Evolutionary conservation across 1,140 invertebrate species (phyloP).

Genomic region (Thaumetopoea pityocampa): DNA sequence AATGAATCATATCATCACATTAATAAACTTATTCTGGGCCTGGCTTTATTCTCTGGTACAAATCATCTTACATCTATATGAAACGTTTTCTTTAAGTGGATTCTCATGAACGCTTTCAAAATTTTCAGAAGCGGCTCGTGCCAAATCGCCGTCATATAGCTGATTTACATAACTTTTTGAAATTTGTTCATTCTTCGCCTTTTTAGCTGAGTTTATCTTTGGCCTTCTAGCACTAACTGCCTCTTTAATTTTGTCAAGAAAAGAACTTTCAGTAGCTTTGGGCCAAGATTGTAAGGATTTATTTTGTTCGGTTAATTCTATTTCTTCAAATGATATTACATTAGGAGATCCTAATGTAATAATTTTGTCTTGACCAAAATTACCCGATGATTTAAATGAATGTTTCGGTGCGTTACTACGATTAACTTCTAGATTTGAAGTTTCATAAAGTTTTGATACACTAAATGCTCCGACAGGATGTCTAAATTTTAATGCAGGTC

Average conservation of each 20-base stretch:
- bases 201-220: constrained; percentile 8
- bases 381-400: too few relatives aligned
- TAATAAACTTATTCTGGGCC: too few relatives aligned
- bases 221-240: constrained; percentile 20
- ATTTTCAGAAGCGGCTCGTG: constrained; percentile 32
- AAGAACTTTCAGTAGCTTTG: constrained; percentile 18
- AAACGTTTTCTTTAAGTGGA: constrained; percentile 42
- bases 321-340: background rate
- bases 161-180: background rate
- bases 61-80: constrained; percentile 55
- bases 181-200: constrained; percentile 2
- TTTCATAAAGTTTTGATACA: too few relatives aligned
- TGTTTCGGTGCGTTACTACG: too few relatives aligned
- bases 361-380: background rate
- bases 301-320: background rate
- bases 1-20: too few relatives aligned
- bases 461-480: too few relatives aligned
- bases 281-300: constrained; percentile 10
- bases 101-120: constrained; percentile 13
- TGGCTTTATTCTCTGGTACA: constrained; percentile 41
- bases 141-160: too few relatives aligned
- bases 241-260: constrained; percentile 28
- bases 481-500: too few relatives aligned
- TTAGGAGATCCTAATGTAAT: background rate
- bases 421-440: too few relatives aligned